Evolutionary conservation across 1,140 invertebrate species (phyloP), one percentile per base, ranked within the genome.

Genomic region (Parapsyche elsis): DNA sequence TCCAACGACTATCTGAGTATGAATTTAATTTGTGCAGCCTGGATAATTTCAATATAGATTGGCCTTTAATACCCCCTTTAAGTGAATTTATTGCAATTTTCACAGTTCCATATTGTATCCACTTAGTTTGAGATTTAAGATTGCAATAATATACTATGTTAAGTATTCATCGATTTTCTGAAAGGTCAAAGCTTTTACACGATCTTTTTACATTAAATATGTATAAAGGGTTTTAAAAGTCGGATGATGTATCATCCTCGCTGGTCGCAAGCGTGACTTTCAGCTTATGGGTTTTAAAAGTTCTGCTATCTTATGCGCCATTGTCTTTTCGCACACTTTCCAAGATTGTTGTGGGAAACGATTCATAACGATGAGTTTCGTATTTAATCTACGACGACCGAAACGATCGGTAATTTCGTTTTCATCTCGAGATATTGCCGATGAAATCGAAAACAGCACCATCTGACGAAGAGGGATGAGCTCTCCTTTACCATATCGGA

Each of bases 361-460:
- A 38, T 38, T 1, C 30, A 7, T 38, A 38, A 4, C 30, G 7
- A 38, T 38, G 30, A 1, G 30, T 38, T 38, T 38, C 7, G 30
- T 38, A 38, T 38, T 38, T 38, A 38, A 38, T 38, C 30, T 38
- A 19, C 9, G 16, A 5, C 16, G 57, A 61, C 57, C 57, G 67
- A 9, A 71, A 71, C 10, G 10, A 57, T 30, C 0, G 12, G 67
- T 26, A 30, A 71, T 71, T 71, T 71, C 67, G 30, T 71, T 44
- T 38, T 71, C 67, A 71, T 71, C 24, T 71, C 67, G 24, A 16
- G 1, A 21, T 10, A 10, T 1, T 57, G 19, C 30, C 57, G 57
- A 53, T 53, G 49, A 61, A 61, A 44, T 71, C 67, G 67, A 71
- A 71, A 71, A 71, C 30, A 9, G 67, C 57, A 61, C 19, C 57